These are phyloP conservation scores for Phaedon cochleariae DNA, from an alignment of 2,888 invertebrate genomes.

Conservation along the genomic window DNA sequence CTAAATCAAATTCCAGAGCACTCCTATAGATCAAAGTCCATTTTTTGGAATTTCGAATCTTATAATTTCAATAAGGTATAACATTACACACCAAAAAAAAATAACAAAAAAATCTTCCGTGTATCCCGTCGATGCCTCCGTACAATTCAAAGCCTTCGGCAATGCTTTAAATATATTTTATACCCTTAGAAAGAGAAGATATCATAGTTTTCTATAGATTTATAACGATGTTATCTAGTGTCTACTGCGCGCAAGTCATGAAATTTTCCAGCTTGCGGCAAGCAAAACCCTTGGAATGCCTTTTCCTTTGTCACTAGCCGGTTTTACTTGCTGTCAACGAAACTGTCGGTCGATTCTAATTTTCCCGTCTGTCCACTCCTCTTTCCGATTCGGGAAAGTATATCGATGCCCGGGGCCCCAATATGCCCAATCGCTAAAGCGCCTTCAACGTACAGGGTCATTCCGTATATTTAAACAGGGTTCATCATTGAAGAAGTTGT, in stretches of 20 bases:
- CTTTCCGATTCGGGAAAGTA: background rate
- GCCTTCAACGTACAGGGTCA: background rate
- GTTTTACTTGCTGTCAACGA: constrained; percentile 43
- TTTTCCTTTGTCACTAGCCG: constrained; percentile 34
- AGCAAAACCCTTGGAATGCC: constrained; percentile 32
- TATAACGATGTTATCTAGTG: constrained; percentile 60
- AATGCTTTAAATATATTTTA: constrained; percentile 60
- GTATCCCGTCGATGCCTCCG: background rate
- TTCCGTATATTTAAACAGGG: no score
- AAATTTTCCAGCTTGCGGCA: constrained; percentile 45
- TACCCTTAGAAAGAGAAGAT: constrained; percentile 60
- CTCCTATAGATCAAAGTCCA: no score
- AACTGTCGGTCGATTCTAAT: constrained; percentile 36
- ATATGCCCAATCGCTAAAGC: background rate
- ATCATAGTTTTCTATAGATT: constrained; percentile 63
- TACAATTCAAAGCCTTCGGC: constrained; percentile 51
- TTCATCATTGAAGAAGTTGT: no score
- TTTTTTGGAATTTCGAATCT: no score
- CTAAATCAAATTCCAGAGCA: no score
- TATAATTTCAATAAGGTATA: no score
- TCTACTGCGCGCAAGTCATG: constrained; percentile 50
- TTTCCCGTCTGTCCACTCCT: background rate
- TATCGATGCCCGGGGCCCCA: background rate
- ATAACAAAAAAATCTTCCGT: no score
- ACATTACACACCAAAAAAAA: no score